Conservation (phyloP, 2,113 vertebrate species). For the Grammomys surdaster region DNA sequence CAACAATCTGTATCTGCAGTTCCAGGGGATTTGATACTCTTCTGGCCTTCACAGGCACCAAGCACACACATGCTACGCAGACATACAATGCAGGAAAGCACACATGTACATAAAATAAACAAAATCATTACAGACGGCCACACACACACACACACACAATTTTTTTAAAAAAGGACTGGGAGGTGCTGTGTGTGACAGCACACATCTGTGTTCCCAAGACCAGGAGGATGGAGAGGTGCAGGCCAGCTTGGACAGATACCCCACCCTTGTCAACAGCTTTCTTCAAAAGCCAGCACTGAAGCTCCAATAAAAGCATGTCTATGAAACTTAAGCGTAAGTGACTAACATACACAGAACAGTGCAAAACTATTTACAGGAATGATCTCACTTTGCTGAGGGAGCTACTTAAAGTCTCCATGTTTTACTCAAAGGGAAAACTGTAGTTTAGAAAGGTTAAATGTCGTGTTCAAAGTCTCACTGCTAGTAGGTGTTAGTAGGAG, state of each 20-base stretch:
- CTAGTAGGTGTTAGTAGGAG: neutral
- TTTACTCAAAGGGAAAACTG: conserved; percentile 43
- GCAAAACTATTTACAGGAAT: neutral
- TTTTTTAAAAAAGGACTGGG: neutral
- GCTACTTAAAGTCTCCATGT: neutral
- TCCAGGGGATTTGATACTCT: neutral
- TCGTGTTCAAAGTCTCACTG: neutral
- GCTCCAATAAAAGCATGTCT: conserved; percentile 24
- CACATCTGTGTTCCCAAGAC: neutral
- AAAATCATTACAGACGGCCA: neutral
- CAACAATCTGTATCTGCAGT: neutral
- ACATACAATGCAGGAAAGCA: neutral
- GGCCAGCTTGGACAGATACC: neutral
- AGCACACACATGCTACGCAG: no score
- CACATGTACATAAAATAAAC: neutral
- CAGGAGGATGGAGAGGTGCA: neutral
- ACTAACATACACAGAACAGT: neutral
- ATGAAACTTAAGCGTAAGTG: conserved; percentile 18
- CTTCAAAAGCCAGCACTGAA: conserved; percentile 34
- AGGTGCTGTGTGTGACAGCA: neutral
- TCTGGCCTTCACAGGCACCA: neutral
- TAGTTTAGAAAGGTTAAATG: conserved; percentile 35
- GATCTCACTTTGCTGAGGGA: neutral
- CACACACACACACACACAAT: neutral
- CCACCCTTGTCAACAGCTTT: neutral